Conservation (phyloP, 2,888 invertebrate species). For the Drosophila merina region DNA sequence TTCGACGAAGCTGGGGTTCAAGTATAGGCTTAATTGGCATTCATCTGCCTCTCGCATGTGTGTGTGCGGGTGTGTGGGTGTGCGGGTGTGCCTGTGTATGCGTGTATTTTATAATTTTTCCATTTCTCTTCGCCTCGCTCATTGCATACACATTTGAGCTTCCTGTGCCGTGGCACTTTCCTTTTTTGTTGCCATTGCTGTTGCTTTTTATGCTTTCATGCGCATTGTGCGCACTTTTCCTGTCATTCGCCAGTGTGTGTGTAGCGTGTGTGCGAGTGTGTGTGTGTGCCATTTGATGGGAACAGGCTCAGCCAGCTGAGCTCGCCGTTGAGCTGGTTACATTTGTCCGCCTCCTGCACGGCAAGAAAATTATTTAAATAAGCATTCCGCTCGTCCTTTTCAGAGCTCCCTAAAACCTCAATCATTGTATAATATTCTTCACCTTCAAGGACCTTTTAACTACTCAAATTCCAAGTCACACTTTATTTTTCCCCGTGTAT, state of each 20-base stretch:
- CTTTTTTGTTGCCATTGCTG: conserved; percentile 20
- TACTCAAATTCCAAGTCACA: not conserved
- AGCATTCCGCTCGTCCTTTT: not conserved
- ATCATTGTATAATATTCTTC: not conserved
- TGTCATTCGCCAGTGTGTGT: conserved; percentile 62
- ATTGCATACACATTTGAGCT: conserved; percentile 63
- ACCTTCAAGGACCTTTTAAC: not conserved
- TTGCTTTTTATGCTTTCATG: conserved; percentile 71
- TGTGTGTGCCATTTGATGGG: conserved; percentile 57
- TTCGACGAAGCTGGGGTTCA: conserved; percentile 50
- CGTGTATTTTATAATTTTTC: conserved; percentile 71
- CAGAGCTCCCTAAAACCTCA: not conserved
- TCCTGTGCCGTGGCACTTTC: conserved; percentile 40
- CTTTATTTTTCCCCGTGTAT: conserved; percentile 4
- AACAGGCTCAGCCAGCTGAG: conserved; percentile 58
- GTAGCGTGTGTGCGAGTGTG: conserved; percentile 57
- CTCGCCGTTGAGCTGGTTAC: conserved; percentile 54
- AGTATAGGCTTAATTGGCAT: conserved; percentile 77
- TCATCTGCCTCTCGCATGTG: conserved; percentile 45
- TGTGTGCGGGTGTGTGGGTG: conserved; percentile 8
- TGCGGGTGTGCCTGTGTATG: conserved; percentile 15
- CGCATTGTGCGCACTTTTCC: conserved; percentile 74
- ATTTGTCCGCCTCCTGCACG: conserved; percentile 36
- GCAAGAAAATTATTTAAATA: conserved; percentile 2
- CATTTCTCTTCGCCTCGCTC: conserved; percentile 60